Base-by-base conservation (phyloP, 2,888 invertebrate genomes). In the Piscicola geometra region DNA sequence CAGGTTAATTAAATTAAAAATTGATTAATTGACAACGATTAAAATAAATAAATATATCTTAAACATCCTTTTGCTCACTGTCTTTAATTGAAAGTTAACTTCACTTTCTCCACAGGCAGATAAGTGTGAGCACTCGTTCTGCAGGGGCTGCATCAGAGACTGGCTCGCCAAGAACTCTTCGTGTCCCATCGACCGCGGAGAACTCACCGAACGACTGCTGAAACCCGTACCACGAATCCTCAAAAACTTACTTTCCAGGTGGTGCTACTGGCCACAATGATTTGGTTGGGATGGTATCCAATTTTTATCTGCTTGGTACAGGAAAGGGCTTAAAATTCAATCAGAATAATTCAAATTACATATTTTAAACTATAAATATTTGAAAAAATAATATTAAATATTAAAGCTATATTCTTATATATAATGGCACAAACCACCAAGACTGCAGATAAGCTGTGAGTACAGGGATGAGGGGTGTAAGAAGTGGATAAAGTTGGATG, bases 41-140 rank as follows among this genome's bases (percentile, higher is more conserved):
- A 41, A 41, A n/a, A n/a, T n/a, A n/a, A n/a, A n/a, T n/a, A n/a
- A n/a, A n/a, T n/a, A n/a, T n/a, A n/a, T n/a, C n/a, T n/a, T n/a
- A n/a, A n/a, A n/a, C n/a, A n/a, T n/a, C n/a, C n/a, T 41, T 41
- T 41, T 41, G 5, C 15, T 41, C 41, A 41, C 5, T 41, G 5
- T 41, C 15, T 9, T 41, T 41, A 41, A 41, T 9, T 9, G 15
- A 9, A 41, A 41, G 5, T 41, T 41, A 9, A 9, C 5, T 41
- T 5, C 15, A 5, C 41, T 9, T 41, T 41, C 15, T 41, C 41
- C 5, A 41, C 85, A 94, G 94, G 94, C 95, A 75, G 94, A 94
- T 72, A 90, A 91, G 82, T 97, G 96, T 86, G 96, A 97, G 85
- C 96, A 97, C 88, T 94, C 95, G 76, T 97, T 96, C 87, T 97